A percentile compares a stretch with the other conserved stretches of the same genome.
These are phyloP conservation scores for Cynodonichthys magdalenae DNA, from an alignment of 2,797 vertebrate genomes.

Conservation along the genomic window DNA sequence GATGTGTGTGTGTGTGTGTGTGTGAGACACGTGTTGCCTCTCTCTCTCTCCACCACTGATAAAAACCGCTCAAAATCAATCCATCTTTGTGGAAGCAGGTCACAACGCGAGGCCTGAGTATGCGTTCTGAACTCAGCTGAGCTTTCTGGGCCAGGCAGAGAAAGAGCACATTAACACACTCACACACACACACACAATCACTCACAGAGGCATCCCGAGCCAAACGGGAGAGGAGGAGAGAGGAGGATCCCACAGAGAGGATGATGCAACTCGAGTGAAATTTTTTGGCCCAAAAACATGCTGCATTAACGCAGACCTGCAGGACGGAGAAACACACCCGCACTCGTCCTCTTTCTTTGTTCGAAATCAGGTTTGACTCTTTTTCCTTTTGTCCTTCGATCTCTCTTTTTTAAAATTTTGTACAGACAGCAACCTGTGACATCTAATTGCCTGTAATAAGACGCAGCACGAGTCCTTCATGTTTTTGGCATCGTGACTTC, in stretches of 20 bases:
- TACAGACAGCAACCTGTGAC: slow-evolving; percentile 62
- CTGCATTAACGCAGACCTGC: slow-evolving; percentile 82
- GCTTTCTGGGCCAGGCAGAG: slow-evolving; percentile 64
- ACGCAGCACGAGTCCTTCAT: slow-evolving; percentile 53
- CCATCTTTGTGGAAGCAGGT: slow-evolving; percentile 55
- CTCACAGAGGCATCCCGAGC: slow-evolving; percentile 68
- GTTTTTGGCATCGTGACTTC: slow-evolving; percentile 56
- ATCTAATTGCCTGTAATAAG: slow-evolving; percentile 65
- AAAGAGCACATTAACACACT: slow-evolving; percentile 41
- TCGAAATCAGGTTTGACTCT: slow-evolving; percentile 59
- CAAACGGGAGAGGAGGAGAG: slow-evolving; percentile 69
- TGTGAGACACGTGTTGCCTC: slow-evolving; percentile 65
- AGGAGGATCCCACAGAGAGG: slow-evolving; percentile 76
- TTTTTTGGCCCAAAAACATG: slow-evolving; percentile 75
- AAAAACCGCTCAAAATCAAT: slow-evolving; percentile 70
- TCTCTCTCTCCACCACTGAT: slow-evolving; percentile 31
- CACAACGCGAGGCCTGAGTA: slow-evolving; percentile 63
- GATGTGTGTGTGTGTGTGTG: slow-evolving; percentile 33
- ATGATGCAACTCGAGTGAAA: slow-evolving; percentile 87
- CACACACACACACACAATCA: slow-evolving; percentile 28
- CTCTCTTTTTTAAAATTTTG: background rate
- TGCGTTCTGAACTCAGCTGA: slow-evolving; percentile 59
- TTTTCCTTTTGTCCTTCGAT: slow-evolving; percentile 3
- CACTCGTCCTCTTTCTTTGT: slow-evolving; percentile 57
- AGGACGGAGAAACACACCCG: slow-evolving; percentile 67